A percentile compares a stretch with the other conserved stretches of the same genome.
Conservation (phyloP, 2,797 vertebrate genomes). For the Characodon lateralis region DNA sequence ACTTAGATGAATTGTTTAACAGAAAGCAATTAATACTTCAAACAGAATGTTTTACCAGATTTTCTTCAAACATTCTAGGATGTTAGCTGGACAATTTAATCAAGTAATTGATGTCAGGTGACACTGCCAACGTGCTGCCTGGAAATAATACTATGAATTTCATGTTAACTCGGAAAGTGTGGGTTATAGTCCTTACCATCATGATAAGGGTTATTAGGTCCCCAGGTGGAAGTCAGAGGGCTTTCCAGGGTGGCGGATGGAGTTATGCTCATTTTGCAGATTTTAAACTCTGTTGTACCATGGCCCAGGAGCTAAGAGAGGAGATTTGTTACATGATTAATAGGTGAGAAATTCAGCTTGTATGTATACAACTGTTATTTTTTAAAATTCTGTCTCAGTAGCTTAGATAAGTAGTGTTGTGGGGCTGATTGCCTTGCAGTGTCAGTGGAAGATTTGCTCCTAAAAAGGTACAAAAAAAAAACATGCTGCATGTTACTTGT, state of each 20-base stretch:
- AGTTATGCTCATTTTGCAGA: slow-evolving; percentile 79
- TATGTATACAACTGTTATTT: background rate
- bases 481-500: background rate
- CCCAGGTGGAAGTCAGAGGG: slow-evolving; percentile 76
- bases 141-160: background rate
- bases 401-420: background rate
- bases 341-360: background rate
- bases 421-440: background rate
- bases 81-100: slow-evolving; percentile 41
- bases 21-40: slow-evolving; percentile 37
- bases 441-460: background rate
- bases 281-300: slow-evolving; percentile 73
- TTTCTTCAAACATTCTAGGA: slow-evolving; percentile 31
- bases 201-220: slow-evolving; percentile 62
- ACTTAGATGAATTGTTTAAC: slow-evolving; percentile 32
- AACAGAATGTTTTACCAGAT: slow-evolving; percentile 32
- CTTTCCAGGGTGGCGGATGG: slow-evolving; percentile 72
- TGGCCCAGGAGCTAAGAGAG: slow-evolving; percentile 69
- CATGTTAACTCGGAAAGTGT: slow-evolving; percentile 6
- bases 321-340: slow-evolving; percentile 12
- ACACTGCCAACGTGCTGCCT: background rate
- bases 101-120: slow-evolving; percentile 22
- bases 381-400: background rate
- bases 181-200: slow-evolving; percentile 72
- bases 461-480: background rate